These are phyloP conservation scores for Plagodis dolabraria DNA, from an alignment of 2,888 invertebrate genomes.

Conservation along the genomic window DNA sequence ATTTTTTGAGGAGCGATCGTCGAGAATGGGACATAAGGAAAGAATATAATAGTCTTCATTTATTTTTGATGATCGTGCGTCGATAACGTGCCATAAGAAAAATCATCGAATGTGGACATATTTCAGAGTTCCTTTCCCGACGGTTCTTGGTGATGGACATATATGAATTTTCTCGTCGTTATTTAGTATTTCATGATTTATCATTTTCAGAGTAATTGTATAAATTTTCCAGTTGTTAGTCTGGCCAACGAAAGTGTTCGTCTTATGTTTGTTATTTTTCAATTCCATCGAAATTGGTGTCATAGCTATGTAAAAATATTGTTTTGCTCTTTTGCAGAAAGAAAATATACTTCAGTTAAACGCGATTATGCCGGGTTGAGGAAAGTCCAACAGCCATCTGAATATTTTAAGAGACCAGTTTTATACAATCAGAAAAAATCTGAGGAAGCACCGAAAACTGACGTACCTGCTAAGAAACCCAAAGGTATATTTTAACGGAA, in stretches of 20 bases:
- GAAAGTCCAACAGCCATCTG: background rate
- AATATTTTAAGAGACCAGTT: background rate
- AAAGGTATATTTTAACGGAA: background rate
- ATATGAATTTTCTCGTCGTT: too few relatives aligned
- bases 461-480: background rate
- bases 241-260: background rate
- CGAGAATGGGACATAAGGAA: too few relatives aligned
- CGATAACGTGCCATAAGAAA: too few relatives aligned
- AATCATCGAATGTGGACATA: too few relatives aligned
- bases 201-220: background rate
- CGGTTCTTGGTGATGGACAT: too few relatives aligned
- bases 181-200: too few relatives aligned
- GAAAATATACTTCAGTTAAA: slow-evolving; percentile 1
- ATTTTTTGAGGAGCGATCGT: too few relatives aligned
- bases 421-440: background rate
- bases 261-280: background rate
- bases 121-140: too few relatives aligned
- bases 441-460: background rate
- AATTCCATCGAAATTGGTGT: background rate
- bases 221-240: background rate
- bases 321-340: slow-evolving; percentile 2
- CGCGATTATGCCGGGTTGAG: background rate
- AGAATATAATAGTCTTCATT: too few relatives aligned
- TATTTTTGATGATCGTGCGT: too few relatives aligned
- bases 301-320: too few relatives aligned